Conservation (phyloP, 2,888 invertebrate species). For the Drosophila pseudotakahashii region DNA sequence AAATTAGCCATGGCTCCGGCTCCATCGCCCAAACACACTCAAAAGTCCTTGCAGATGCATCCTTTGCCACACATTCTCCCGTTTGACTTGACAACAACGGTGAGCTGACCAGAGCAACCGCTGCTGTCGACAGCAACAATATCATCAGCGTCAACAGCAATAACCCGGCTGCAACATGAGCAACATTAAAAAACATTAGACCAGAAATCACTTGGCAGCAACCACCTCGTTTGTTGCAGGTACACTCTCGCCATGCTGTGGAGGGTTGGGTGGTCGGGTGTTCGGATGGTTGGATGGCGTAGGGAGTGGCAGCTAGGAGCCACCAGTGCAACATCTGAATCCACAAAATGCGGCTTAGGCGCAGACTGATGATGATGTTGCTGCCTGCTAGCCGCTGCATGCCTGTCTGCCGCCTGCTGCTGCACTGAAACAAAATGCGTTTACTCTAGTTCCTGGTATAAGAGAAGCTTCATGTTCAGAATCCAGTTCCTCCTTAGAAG, state of each 20-base stretch:
- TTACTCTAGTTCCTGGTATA: no score
- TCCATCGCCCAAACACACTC: conserved; percentile 42
- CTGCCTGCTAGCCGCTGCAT: conserved; percentile 27
- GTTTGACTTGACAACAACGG: conserved; percentile 66
- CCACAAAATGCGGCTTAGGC: conserved; percentile 80
- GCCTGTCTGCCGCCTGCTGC: conserved; percentile 15
- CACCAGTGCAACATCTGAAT: conserved; percentile 57
- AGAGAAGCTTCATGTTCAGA: no score
- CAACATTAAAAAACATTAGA: conserved; percentile 81
- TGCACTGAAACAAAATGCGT: conserved; percentile 6
- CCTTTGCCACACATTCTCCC: conserved; percentile 29
- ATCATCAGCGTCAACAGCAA: conserved; percentile 69
- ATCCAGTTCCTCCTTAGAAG: no score
- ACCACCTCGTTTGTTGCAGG: conserved; percentile 74
- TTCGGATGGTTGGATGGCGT: no score
- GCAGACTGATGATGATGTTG: conserved; percentile 72
- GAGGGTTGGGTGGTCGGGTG: neutral
- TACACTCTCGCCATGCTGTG: conserved; percentile 9
- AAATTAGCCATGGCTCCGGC: conserved; percentile 67
- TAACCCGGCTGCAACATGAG: conserved; percentile 70
- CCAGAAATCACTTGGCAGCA: conserved; percentile 78
- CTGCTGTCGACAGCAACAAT: conserved; percentile 80
- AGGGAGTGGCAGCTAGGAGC: conserved; percentile 7
- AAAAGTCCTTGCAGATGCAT: conserved; percentile 49
- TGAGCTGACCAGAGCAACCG: conserved; percentile 70